Evolutionary conservation across 2,888 invertebrate species (phyloP), one percentile per base, ranked within the genome.

Genomic region (Acleris holmiana): DNA sequence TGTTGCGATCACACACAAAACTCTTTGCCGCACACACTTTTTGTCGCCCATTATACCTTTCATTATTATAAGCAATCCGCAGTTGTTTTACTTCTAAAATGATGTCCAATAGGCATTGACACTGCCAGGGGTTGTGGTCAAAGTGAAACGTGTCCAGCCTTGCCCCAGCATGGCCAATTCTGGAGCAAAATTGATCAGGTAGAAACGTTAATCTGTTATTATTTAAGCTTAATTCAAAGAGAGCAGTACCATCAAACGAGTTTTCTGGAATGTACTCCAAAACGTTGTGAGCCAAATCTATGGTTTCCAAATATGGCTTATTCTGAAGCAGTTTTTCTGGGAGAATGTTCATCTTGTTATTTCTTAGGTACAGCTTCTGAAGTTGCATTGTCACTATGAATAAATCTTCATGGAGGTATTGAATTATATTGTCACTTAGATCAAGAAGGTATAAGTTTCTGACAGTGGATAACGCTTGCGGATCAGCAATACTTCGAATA

Each of bases 51-150:
- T 44, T 17, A 7, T 44, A 44, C n/a, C 44, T 44, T 44, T 44
- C n/a, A 17, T 17, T 15, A 7, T 4, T 17, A 7, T 44, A 44
- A 15, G 44, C n/a, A 44, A 44, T 44, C 3, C 44, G n/a, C 44
- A 44, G 44, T 44, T 1, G 6, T 17, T 44, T 44, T 7, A 48
- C 19, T 48, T 48, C 48, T 8, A 13, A 3, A 13, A 48, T 13
- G 10, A 48, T 48, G 1, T 48, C 48, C 2, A 18, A 8, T 4
- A 48, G 18, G 13, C 48, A 48, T 7, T 13, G 19, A 48, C 48
- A 48, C 15, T 48, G 48, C 48, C 48, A 48, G 4, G 48, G 48
- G 19, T 48, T 48, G 8, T 48, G 18, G 48, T 48, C 18, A 21
- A 48, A 48, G 19, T 19, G 21, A 21, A 48, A 48, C 8, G n/a